These are phyloP conservation scores for Phoeniculus purpureus DNA, from an alignment of 2,797 vertebrate species.

Conservation along the genomic window DNA sequence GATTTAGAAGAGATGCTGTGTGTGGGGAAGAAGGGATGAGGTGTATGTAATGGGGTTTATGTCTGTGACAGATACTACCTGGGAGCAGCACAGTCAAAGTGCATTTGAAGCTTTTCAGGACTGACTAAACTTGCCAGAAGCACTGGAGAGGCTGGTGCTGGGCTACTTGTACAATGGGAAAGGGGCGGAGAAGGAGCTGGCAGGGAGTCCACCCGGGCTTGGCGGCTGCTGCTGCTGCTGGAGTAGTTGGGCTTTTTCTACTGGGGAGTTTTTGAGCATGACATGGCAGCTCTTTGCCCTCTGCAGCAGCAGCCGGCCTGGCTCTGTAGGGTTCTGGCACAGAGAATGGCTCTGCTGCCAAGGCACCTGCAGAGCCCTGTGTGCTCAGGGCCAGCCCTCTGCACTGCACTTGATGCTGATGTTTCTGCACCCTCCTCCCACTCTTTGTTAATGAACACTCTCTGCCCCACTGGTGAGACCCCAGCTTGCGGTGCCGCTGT, in stretches of 20 bases:
- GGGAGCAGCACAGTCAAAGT: not conserved
- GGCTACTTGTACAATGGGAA: not conserved
- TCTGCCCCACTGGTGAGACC: fast-evolving
- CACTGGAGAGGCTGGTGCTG: not conserved
- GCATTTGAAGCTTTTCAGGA: not conserved
- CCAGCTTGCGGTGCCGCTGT: fast-evolving
- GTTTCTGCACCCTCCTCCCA: not conserved
- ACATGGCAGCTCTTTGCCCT: not conserved
- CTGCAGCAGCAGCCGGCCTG: not conserved
- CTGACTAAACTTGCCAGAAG: not conserved
- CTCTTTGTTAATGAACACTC: not conserved
- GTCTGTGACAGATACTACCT: not conserved
- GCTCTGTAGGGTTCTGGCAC: not conserved
- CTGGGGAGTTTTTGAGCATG: not conserved
- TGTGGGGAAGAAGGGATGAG: not conserved
- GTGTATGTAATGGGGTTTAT: not conserved
- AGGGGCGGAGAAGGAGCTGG: not conserved
- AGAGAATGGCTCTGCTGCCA: not conserved
- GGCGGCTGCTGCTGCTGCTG: not conserved
- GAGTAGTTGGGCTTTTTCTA: not conserved
- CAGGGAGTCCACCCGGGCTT: not conserved
- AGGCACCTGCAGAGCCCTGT: not conserved
- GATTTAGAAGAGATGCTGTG: not conserved
- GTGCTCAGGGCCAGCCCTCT: not conserved
- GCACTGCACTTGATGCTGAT: fast-evolving